Conservation (phyloP, 2,888 invertebrate species). For the Xylota sylvarum region DNA sequence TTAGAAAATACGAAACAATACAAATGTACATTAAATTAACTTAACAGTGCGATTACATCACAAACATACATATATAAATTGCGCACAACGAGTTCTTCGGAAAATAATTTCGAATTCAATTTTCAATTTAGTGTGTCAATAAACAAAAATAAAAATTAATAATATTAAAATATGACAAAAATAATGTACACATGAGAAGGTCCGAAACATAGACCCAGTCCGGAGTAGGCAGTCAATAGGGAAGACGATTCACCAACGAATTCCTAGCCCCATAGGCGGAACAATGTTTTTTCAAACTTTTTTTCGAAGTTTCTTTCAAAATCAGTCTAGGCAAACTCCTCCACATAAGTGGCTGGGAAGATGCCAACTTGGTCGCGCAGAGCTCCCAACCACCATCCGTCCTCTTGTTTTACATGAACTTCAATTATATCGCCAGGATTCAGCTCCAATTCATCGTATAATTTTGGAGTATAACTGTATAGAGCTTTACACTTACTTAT, state of each 20-base stretch:
- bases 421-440: constrained; percentile 93
- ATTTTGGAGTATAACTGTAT: constrained; percentile 94
- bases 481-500: constrained; percentile 93
- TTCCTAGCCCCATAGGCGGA: constrained; percentile 37
- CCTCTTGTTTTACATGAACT: constrained; percentile 95
- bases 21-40: constrained; percentile 44
- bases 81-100: constrained; percentile 28
- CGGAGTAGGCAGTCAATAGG: constrained; percentile 59
- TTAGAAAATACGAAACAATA: constrained; percentile 47
- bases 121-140: constrained; percentile 65
- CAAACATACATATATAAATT: constrained; percentile 15
- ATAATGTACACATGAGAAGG: constrained; percentile 39
- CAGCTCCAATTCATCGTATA: constrained; percentile 93
- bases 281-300: constrained; percentile 27
- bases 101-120: constrained; percentile 66
- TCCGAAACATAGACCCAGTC: constrained; percentile 38
- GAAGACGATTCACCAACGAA: constrained; percentile 29
- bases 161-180: constrained; percentile 7
- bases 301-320: constrained; percentile 24
- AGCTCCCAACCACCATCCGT: constrained; percentile 98
- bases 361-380: constrained; percentile 92
- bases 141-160: constrained; percentile 9
- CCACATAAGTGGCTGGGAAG: constrained; percentile 97
- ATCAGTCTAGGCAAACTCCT: constrained; percentile 87
- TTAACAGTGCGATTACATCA: constrained; percentile 60